These are phyloP conservation scores for Nebria brevicollis DNA, from an alignment of 2,888 invertebrate species.

Conservation along the genomic window DNA sequence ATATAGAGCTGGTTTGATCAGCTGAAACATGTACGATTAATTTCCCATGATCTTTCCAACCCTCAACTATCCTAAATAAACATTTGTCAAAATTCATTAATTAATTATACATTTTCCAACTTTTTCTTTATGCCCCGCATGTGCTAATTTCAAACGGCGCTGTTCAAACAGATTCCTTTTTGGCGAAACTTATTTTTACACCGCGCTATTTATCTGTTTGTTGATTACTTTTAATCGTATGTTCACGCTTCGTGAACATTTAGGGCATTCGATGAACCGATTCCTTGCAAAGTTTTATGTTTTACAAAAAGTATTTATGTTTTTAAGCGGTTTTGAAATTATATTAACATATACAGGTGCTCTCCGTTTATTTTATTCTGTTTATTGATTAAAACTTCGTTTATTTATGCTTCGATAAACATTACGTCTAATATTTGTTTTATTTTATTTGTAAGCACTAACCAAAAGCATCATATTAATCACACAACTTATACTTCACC, in stretches of 20 bases:
- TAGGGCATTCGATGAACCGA: not conserved
- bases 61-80: constrained; percentile 32
- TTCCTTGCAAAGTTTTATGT: not conserved
- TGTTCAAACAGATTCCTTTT: not conserved
- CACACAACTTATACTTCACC: too few species aligned
- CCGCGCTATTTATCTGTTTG: not conserved
- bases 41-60: constrained; percentile 34
- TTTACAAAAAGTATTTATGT: not conserved
- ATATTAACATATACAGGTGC: not conserved
- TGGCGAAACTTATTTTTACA: not conserved
- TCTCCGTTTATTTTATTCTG: not conserved
- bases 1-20: constrained; percentile 9
- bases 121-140: not conserved
- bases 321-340: not conserved
- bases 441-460: too few species aligned
- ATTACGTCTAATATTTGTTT: too few species aligned
- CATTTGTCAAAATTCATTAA: constrained; percentile 41
- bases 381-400: not conserved
- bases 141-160: not conserved
- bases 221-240: not conserved
- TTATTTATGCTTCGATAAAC: too few species aligned
- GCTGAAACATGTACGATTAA: constrained; percentile 15
- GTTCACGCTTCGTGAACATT: not conserved
- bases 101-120: constrained; percentile 36
- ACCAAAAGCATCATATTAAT: too few species aligned